Conservation (phyloP, 2,797 vertebrate genomes). For the Anas georgica region DNA sequence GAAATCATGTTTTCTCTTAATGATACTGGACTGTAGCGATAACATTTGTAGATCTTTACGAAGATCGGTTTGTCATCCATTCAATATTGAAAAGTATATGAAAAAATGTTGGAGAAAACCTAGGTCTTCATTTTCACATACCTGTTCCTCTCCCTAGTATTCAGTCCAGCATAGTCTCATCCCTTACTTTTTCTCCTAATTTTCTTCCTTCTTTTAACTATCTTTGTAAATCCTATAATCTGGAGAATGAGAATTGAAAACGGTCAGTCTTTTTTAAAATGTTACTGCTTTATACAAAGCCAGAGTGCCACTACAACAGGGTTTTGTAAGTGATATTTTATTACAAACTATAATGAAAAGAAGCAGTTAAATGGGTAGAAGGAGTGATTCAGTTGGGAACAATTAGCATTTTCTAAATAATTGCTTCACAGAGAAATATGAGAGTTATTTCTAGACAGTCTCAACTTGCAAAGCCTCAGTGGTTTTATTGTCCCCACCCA, state of each 20-base stretch:
- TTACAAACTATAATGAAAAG: neutral
- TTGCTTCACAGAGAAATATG: constrained; percentile 47
- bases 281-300: neutral
- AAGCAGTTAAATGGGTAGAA: constrained; percentile 19
- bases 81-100: neutral
- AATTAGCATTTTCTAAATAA: constrained; percentile 47
- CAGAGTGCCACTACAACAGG: neutral
- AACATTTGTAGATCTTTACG: neutral
- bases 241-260: neutral
- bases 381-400: constrained; percentile 25
- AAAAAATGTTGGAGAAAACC: neutral
- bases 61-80: neutral
- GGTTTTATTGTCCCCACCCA: constrained; percentile 44
- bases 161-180: neutral
- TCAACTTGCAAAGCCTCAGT: constrained; percentile 51
- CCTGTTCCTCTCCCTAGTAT: neutral
- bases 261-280: neutral
- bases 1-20: neutral
- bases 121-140: neutral
- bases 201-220: neutral
- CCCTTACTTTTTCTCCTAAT: neutral
- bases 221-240: neutral
- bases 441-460: constrained; percentile 55
- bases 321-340: neutral
- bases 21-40: neutral